Percentiles rank a stretch among this genome's conserved stretches.
These are phyloP conservation scores for Columba livia DNA, from an alignment of 2,113 vertebrate genomes.

Conservation along the genomic window DNA sequence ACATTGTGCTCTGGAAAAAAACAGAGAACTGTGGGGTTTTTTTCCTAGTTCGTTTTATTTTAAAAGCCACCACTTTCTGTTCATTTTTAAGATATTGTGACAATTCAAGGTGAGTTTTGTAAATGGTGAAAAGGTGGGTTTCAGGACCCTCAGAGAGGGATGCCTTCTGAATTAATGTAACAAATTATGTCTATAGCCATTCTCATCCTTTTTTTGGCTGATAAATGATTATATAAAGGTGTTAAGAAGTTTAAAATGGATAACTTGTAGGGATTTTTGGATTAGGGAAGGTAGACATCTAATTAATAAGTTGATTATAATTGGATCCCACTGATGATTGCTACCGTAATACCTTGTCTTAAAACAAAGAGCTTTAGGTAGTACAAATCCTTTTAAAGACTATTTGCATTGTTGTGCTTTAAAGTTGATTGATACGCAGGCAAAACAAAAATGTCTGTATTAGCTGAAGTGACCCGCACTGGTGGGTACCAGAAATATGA, in stretches of 20 bases:
- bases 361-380: constrained; percentile 37
- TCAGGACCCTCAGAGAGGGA: background rate
- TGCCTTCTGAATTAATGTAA: background rate
- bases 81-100: background rate
- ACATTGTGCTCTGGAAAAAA: background rate
- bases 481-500: background rate
- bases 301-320: constrained; percentile 20
- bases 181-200: background rate
- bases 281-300: constrained; percentile 8
- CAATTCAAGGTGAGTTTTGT: background rate
- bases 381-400: constrained; percentile 35
- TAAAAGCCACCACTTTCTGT: background rate
- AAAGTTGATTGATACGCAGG: background rate
- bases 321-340: background rate
- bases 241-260: background rate
- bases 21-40: background rate
- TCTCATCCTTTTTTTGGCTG: background rate
- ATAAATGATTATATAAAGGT: background rate
- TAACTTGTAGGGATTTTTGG: constrained; percentile 7
- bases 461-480: background rate
- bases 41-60: background rate
- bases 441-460: background rate
- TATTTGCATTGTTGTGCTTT: background rate
- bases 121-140: background rate
- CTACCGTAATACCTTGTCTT: constrained; percentile 6